These are phyloP conservation scores for Cavia porcellus DNA, from an alignment of 2,113 vertebrate species.

Conservation along the genomic window DNA sequence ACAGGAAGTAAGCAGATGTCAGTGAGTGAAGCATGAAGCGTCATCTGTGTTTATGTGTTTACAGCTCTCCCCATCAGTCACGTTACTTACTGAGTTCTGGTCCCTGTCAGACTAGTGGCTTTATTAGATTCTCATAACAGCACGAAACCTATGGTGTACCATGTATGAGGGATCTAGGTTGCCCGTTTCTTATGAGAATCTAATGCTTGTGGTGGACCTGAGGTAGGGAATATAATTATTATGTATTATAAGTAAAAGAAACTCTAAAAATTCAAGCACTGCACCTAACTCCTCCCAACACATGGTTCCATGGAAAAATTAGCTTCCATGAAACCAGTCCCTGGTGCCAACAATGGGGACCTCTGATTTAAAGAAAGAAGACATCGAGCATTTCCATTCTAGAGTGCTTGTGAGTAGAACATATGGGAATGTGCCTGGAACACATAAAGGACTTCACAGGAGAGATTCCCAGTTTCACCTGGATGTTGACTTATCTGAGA, in stretches of 20 bases:
- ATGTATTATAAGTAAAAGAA: neutral
- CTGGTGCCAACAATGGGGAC: neutral
- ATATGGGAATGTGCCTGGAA: accelerated
- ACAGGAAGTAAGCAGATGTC: neutral
- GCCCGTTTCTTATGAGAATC: neutral
- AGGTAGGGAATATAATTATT: neutral
- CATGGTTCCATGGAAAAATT: neutral
- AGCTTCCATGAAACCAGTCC: neutral
- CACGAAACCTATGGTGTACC: too few relatives aligned
- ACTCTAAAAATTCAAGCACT: neutral
- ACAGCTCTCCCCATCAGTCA: neutral
- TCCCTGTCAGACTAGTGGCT: neutral
- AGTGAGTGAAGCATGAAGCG: neutral
- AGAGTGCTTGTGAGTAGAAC: neutral
- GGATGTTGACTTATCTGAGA: neutral
- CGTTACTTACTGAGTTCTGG: neutral
- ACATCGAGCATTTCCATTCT: neutral
- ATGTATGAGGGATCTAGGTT: neutral
- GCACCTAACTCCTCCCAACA: neutral
- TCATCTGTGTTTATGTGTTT: neutral
- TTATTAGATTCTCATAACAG: neutral
- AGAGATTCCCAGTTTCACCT: neutral
- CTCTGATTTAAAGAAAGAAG: neutral
- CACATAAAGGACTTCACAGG: neutral
- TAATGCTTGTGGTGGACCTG: neutral